phyloP scores from a whole-genome alignment of 1,140 invertebrate species.

The Drosophila ohnishii region DNA sequence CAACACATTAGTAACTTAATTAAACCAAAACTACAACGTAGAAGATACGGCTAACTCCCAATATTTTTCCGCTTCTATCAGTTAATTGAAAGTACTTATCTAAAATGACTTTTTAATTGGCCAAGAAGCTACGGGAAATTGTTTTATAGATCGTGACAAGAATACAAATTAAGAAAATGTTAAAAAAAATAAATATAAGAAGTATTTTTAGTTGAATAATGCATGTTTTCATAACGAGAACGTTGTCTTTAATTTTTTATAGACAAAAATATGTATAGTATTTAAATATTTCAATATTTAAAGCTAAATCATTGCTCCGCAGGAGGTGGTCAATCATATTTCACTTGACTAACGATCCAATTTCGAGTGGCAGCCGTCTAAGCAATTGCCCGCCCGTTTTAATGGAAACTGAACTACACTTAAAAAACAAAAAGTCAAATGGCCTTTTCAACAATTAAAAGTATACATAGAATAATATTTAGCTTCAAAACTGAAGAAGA shows the following conservation, averaged over 20 bases:
- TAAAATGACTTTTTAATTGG: background rate
- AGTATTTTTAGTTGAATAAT: no score
- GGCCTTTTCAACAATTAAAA: background rate
- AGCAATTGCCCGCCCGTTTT: slow-evolving; percentile 19
- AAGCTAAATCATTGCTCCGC: background rate
- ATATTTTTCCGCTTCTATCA: background rate
- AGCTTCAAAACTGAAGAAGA: background rate
- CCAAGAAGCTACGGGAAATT: background rate
- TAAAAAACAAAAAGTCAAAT: background rate
- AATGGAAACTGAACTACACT: slow-evolving; percentile 9
- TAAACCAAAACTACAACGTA: background rate
- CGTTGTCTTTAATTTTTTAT: no score
- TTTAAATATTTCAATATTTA: background rate
- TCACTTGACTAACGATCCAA: slow-evolving; percentile 36
- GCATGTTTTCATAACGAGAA: no score
- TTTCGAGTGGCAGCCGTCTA: slow-evolving; percentile 35
- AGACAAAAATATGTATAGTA: no score
- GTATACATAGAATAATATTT: background rate
- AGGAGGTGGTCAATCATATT: slow-evolving; percentile 27
- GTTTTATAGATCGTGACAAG: background rate
- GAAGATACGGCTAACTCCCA: background rate
- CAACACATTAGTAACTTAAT: background rate
- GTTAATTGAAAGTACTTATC: background rate
- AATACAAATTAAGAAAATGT: background rate
- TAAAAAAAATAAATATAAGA: background rate